Percentiles rank a stretch among this genome's conserved stretches.
Conservation (phyloP, 2,888 invertebrate genomes). For the Girardia tigrina region DNA sequence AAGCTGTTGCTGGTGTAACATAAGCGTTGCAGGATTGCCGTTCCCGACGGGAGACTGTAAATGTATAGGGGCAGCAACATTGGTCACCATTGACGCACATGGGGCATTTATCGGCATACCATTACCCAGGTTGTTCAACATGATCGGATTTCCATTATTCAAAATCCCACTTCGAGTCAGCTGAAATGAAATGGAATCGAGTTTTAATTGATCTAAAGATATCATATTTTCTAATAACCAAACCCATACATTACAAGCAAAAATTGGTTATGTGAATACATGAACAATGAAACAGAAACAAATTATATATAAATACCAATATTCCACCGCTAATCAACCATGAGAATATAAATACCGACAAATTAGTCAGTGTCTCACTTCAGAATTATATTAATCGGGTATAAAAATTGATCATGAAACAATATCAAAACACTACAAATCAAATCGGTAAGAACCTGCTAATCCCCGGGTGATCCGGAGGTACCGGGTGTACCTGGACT, state of each 20-base stretch:
- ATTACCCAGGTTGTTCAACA: background rate
- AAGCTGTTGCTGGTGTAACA: background rate
- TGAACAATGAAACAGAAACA: too few relatives aligned
- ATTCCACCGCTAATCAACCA: too few relatives aligned
- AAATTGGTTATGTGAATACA: too few relatives aligned
- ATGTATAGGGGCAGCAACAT: background rate
- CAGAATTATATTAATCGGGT: too few relatives aligned
- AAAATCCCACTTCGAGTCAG: background rate
- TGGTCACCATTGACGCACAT: background rate
- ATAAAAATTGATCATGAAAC: too few relatives aligned
- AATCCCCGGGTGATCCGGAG: background rate
- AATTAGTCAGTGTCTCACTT: too few relatives aligned
- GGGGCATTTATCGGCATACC: background rate
- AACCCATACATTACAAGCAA: too few relatives aligned
- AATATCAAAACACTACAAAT: background rate
- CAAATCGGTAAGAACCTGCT: background rate
- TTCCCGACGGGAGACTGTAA: constrained; percentile 1
- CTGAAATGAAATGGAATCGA: background rate
- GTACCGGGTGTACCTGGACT: background rate
- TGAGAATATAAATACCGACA: too few relatives aligned
- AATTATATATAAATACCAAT: too few relatives aligned
- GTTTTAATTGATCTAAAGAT: too few relatives aligned
- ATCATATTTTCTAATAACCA: too few relatives aligned
- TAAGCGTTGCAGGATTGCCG: background rate
- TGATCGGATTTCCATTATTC: background rate